Conservation (phyloP, 92 coral and sea anemone species). For the Galaxea fascicularis region DNA sequence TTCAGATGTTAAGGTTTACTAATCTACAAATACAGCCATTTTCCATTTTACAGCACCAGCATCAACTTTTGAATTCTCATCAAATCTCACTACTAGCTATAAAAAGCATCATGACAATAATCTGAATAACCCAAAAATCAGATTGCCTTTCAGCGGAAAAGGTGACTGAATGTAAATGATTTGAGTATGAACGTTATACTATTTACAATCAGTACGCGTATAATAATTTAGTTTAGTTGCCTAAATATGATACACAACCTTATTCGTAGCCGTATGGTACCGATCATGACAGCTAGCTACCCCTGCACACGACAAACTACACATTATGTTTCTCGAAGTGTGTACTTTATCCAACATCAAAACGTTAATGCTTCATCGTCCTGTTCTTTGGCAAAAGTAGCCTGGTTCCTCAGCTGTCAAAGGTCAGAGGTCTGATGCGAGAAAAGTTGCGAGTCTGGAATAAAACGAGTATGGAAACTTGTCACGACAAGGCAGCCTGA, state of each 20-base stretch:
- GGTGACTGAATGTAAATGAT: too few relatives aligned
- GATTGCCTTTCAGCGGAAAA: too few relatives aligned
- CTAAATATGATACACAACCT: neutral
- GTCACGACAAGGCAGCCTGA: neutral
- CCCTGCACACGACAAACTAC: neutral
- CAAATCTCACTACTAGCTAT: too few relatives aligned
- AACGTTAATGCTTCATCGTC: neutral
- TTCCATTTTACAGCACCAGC: too few relatives aligned
- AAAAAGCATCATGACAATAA: too few relatives aligned
- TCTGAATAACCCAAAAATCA: too few relatives aligned
- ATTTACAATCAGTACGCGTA: neutral
- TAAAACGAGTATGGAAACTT: neutral
- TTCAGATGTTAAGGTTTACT: too few relatives aligned
- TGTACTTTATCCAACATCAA: too few relatives aligned
- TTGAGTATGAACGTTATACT: too few relatives aligned
- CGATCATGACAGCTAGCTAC: neutral
- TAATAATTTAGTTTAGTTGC: too few relatives aligned
- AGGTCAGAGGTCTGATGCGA: conserved; percentile 76
- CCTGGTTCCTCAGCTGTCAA: conserved; percentile 23
- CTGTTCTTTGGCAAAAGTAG: neutral
- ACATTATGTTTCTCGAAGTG: neutral
- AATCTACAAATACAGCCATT: too few relatives aligned
- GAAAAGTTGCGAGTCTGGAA: conserved; percentile 79
- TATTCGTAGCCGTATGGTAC: neutral
- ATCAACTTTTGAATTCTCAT: too few relatives aligned